These are phyloP conservation scores for Cheilinus undulatus DNA, from an alignment of 2,113 vertebrate genomes.

Conservation along the genomic window DNA sequence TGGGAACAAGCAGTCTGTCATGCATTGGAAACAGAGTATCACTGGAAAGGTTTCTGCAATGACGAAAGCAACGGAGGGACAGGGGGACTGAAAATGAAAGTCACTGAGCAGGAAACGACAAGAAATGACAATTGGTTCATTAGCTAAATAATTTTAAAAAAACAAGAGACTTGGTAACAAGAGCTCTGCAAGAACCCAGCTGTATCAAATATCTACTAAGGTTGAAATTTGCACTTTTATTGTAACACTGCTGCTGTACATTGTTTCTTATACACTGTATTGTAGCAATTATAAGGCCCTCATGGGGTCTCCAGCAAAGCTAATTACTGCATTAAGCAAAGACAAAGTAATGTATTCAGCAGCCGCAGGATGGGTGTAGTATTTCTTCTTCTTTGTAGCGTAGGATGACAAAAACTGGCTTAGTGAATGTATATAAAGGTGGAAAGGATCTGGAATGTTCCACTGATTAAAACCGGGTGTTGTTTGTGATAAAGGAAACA, in stretches of 20 bases:
- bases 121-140: not conserved
- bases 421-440: not conserved
- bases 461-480: not conserved
- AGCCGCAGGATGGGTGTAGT: not conserved
- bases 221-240: not conserved
- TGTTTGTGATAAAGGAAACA: not conserved
- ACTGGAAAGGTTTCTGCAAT: slow-evolving; percentile 16
- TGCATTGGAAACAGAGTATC: slow-evolving; percentile 27
- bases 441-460: not conserved
- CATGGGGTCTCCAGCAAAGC: not conserved
- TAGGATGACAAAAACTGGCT: not conserved
- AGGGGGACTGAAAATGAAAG: not conserved
- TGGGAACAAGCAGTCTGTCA: slow-evolving; percentile 38
- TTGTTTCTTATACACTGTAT: not conserved
- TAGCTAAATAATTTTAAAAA: slow-evolving; percentile 23
- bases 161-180: not conserved
- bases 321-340: not conserved
- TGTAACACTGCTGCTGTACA: not conserved
- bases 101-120: not conserved
- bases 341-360: not conserved
- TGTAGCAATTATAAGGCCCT: not conserved
- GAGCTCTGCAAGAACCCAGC: not conserved
- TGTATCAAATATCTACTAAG: not conserved
- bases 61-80: slow-evolving; percentile 9
- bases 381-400: not conserved